Conservation (phyloP, 2,797 vertebrate species). For the Erpetoichthys calabaricus region DNA sequence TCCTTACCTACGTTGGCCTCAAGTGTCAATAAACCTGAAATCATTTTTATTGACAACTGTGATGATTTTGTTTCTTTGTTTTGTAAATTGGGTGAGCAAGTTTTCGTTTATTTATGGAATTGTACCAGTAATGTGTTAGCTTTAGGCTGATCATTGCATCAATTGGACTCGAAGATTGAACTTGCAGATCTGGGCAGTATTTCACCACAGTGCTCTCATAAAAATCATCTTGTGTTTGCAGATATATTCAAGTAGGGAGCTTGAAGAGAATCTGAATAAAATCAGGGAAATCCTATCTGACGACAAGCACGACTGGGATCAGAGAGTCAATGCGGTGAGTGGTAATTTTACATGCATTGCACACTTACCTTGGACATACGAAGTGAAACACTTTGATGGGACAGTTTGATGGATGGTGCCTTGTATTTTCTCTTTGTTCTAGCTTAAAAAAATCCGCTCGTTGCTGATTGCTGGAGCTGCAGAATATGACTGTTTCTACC, state of each 20-base stretch:
- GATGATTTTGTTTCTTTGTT: too few species aligned
- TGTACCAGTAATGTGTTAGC: too few species aligned
- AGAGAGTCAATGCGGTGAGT: conserved; percentile 77
- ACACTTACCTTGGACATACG: neutral
- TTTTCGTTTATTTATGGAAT: neutral
- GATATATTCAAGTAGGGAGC: conserved; percentile 89
- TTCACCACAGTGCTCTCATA: neutral
- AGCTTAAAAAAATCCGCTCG: conserved; percentile 89
- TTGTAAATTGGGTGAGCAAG: neutral
- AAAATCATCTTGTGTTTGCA: conserved; percentile 22
- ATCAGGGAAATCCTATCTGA: conserved; percentile 93
- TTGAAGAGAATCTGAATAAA: conserved; percentile 95
- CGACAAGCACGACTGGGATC: conserved; percentile 98
- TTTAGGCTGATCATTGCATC: too few species aligned
- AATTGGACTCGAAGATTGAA: too few species aligned
- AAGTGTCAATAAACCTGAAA: neutral
- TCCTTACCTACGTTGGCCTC: neutral
- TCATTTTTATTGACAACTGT: neutral
- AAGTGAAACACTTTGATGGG: neutral
- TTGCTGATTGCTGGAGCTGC: conserved; percentile 80
- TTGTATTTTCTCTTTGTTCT: conserved; percentile 10
- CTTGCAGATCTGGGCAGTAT: neutral
- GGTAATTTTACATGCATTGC: neutral
- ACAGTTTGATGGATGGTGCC: neutral
- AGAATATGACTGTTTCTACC: conserved; percentile 86